Base-by-base conservation (phyloP, 2,113 vertebrate species). In the Coptodon rendalli region DNA sequence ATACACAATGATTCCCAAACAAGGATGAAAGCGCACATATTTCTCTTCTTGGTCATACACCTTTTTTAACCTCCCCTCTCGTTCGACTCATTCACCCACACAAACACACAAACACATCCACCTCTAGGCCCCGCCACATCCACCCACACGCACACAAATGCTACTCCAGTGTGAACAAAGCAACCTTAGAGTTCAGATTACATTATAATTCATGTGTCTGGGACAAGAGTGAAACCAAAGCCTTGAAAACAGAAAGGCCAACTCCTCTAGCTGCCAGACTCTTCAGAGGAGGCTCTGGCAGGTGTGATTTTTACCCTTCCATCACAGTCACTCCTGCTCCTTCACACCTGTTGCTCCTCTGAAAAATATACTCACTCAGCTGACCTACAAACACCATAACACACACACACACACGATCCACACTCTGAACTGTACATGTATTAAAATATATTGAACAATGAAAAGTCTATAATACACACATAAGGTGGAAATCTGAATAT, bases 281-380 rank as follows among this genome's bases (percentile, higher is more conserved):
- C 81, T 57, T 84, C 87, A 92, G 82, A 87, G 92, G 73, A 86
- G 66, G 81, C 86, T 85, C 50, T 86, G 87, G 92, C 94, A 94
- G 90, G 92, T 95, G 94, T 24, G 81, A 54, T 29, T 56, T 89
- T 52, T 59, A 22, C 56, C 40, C 84, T 24, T 80, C 43, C 54
- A 52, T 40, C 78, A 61, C 86, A 45, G 80, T 86, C 71, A 80
- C 48, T 79, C 6, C 82, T 79, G 80, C 83, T 91, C 90, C 83
- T 83, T 90, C 94, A 93, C 95, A 96, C 95, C 95, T 96, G 96
- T 96, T 95, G 89, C 86, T 85, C 85, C 91, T 57, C 76, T 59
- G 88, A 85, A 94, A 93, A 88, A 92, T 90, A 78, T 76, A 84
- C 68, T 90, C 78, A 16, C 86, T 91, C 86, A 84, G 87, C 91